Evolutionary conservation across 2,113 vertebrate species (phyloP).

Genomic region (Lophius piscatorius): DNA sequence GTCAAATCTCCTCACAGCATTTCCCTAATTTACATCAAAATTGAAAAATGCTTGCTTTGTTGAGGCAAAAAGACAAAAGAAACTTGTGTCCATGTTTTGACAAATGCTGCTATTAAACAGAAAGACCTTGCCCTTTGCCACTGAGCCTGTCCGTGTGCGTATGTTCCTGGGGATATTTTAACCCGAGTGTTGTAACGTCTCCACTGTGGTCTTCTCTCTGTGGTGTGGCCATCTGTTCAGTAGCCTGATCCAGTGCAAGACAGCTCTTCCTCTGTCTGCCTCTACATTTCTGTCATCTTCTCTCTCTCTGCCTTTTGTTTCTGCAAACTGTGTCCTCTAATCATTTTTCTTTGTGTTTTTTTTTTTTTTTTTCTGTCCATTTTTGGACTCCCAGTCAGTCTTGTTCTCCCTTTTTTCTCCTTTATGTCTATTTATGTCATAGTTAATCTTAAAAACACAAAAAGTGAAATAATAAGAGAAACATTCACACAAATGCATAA

Average conservation of each 20-base stretch:
- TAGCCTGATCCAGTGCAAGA: conserved; percentile 44
- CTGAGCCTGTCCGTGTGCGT: conserved; percentile 17
- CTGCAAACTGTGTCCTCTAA: too few relatives aligned
- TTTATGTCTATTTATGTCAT: conserved; percentile 8
- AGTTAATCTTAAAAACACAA: conserved; percentile 37
- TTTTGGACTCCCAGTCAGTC: background rate
- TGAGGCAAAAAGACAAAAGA: background rate
- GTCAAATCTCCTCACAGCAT: background rate
- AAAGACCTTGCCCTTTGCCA: conserved; percentile 51
- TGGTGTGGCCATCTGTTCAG: conserved; percentile 71
- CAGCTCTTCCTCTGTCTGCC: conserved; percentile 28
- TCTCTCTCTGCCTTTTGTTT: conserved; percentile 11
- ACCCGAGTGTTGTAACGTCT: conserved; percentile 72
- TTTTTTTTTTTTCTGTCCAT: background rate
- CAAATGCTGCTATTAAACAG: conserved; percentile 41
- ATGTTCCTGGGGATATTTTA: conserved; percentile 63
- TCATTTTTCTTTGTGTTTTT: background rate
- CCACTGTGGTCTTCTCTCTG: conserved; percentile 67
- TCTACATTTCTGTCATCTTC: conserved; percentile 16
- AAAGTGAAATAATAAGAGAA: conserved; percentile 16
- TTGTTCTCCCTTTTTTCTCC: background rate
- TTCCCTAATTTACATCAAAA: background rate
- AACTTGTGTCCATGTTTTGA: conserved; percentile 8
- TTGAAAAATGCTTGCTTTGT: background rate
- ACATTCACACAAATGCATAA: conserved; percentile 8